Evolutionary conservation across 2,797 vertebrate genomes (phyloP), one percentile per base, ranked within the genome.

Genomic region (Numenius phaeopus): DNA sequence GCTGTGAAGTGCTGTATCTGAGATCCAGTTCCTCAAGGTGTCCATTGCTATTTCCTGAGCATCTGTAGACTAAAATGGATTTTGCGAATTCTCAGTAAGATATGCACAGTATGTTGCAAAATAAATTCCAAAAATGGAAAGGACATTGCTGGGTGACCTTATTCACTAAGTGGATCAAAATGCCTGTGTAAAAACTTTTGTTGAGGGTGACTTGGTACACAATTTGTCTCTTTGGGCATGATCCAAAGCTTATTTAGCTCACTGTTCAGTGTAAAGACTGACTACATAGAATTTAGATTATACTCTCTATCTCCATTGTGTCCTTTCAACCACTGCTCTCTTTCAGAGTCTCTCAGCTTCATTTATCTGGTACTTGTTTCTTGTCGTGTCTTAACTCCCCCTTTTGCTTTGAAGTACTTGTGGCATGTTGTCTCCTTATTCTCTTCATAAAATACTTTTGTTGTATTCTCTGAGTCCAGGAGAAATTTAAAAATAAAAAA

Each of bases 121-220:
- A 82, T 58, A 84, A 84, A 72, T 29, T 82, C 65, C 32, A 40
- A 55, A 83, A 81, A 62, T 46, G 15, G 58, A 91, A 89, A 86
- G n/a, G 62, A 76, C 1, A 0, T 72, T 82, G 40, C 70, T 89
- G 65, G 29, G 32, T 86, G 50, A 87, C 54, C 54, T 78, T 92
- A 57, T 75, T 83, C 52, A 83, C 29, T 78, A 87, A 87, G 49
- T 67, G 49, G 54, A 89, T 91, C 49, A 86, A 96, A 91, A 91
- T 52, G 30, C 39, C n/a, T 30, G 9, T 34, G 39, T 39, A 44
- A 93, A 90, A 93, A 66, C 30, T 77, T 93, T 26, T 80, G 42
- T 61, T 54, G n/a, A 83, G 49, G 21, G 62, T 81, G 76, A 75
- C 42, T 58, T 73, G 47, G 30, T 85, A 70, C 24, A 76, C 46